Conservation (phyloP, 2,113 vertebrate genomes). For the Leptobrachium leishanense region DNA sequence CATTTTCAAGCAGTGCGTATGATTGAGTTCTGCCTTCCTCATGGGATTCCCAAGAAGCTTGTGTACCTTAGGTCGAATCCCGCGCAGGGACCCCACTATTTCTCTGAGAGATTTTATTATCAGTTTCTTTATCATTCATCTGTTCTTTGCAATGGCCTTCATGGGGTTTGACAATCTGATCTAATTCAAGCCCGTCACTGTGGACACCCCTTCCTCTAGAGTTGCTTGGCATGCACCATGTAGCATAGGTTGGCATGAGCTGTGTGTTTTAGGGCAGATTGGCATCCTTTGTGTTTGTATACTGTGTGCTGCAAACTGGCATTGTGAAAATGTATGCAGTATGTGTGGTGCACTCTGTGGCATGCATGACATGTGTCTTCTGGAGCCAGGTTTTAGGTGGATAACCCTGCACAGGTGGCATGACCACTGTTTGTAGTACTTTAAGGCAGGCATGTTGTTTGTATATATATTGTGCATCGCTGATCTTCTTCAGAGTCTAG, state of each 20-base stretch:
- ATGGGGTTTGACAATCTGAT: neutral
- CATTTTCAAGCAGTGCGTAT: slow-evolving; percentile 22
- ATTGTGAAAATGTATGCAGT: neutral
- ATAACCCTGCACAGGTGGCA: no score
- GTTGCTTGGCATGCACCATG: neutral
- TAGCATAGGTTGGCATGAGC: neutral
- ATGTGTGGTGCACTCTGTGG: neutral
- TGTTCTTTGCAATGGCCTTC: neutral
- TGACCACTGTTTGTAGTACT: no score
- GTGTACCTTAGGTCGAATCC: neutral
- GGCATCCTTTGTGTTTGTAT: neutral
- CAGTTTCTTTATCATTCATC: neutral
- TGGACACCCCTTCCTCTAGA: no score
- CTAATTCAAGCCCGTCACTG: neutral
- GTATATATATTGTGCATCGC: no score
- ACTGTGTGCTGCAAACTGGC: neutral
- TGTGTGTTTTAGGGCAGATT: neutral
- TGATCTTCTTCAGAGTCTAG: no score
- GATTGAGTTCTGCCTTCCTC: neutral
- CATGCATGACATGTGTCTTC: neutral
- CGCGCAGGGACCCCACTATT: neutral
- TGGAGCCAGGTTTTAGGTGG: no score
- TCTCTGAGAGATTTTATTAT: no score
- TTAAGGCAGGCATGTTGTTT: no score
- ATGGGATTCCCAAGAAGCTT: slow-evolving; percentile 16